Base-by-base conservation (phyloP, 1,140 invertebrate genomes). In the Choristoneura fumiferana region DNA sequence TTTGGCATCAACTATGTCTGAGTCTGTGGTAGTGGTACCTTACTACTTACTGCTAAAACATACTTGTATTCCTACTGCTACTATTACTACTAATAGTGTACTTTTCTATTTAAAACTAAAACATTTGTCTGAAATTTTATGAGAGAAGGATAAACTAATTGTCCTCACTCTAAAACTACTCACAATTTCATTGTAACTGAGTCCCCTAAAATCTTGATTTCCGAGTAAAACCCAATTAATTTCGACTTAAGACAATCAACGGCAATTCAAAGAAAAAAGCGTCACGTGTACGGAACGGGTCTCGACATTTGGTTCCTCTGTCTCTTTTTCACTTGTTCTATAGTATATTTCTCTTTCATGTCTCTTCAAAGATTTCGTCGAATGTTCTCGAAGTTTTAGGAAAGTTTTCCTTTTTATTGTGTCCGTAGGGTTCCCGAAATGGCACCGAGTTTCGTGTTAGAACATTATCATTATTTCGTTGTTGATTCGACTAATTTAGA, bases 321-420 rank as follows among this genome's bases (percentile, higher is more conserved):
- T 49, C 43, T 18, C 17, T 22, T 29, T 49, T 10, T 12, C 1
- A 18, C 18, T 9, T 8, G 1, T 12, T 4, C 17, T 17, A 29
- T 49, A 12, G 29, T n/a, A 33, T 49, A 18, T 13, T 49, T 49
- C 22, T 18, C 17, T 49, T 8, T 49, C 43, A 6, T 18, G 40
- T 45, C 40, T 18, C 22, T 33, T 12, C 43, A 49, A 49, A 49
- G 43, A 49, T 49, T 49, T 10, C n/a, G 40, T 29, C 22, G 40
- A 17, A 22, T 18, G 43, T 49, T 33, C 18, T 5, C 43, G 12
- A 49, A 49, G 43, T 49, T 45, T 49, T 17, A 4, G 6, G 43
- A 49, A 49, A 49, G 43, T 49, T 49, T 49, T 18, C 43, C 43
- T 49, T 49, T 49, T 49, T 49, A 13, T n/a, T 49, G 43, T 45